Conservation (phyloP, 2,888 invertebrate species). For the Prosapia bicincta region DNA sequence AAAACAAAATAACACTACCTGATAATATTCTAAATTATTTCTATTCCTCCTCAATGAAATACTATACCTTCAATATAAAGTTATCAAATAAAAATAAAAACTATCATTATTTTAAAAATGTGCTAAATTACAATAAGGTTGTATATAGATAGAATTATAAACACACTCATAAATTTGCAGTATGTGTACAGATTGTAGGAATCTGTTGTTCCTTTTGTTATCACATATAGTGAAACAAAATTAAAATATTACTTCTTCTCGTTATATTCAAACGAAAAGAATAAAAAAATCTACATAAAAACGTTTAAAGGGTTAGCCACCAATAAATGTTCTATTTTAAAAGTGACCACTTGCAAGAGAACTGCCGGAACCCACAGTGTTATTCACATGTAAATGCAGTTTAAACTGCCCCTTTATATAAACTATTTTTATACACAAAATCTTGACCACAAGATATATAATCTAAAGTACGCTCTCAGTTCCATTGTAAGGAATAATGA, state of each 20-base stretch:
- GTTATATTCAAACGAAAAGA: background rate
- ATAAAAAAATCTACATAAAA: background rate
- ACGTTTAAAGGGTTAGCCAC: background rate
- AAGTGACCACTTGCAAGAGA: conserved; percentile 9
- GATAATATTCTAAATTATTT: background rate
- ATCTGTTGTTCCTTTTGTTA: background rate
- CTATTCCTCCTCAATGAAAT: background rate
- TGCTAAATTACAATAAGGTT: conserved; percentile 23
- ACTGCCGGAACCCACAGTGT: conserved; percentile 21
- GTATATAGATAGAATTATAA: background rate
- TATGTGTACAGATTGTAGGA: background rate
- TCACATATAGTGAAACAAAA: background rate
- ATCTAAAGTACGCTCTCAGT: background rate
- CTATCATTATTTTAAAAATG: background rate
- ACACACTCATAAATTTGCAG: background rate
- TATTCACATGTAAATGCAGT: background rate
- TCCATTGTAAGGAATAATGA: background rate
- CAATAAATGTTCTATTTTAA: background rate
- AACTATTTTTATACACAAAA: background rate
- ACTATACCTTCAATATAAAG: background rate
- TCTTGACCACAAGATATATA: background rate
- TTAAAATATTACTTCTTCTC: background rate
- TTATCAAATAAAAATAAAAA: background rate
- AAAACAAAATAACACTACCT: no score
- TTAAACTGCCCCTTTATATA: background rate